Base-by-base conservation (phyloP, 2,797 vertebrate species). In the Myotis vivesi region DNA sequence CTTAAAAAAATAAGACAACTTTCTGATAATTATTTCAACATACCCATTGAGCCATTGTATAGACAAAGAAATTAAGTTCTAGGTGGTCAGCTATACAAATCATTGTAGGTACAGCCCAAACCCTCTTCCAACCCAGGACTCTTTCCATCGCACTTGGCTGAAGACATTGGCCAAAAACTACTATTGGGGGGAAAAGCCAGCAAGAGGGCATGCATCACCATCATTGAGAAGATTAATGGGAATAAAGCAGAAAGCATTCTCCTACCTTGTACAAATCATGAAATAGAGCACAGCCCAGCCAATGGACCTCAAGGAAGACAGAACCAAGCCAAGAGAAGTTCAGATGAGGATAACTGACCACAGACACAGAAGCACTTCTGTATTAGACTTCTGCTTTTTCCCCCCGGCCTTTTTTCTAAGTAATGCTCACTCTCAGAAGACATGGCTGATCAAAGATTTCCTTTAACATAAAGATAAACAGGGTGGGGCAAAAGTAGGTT, bases 341-440 rank as follows among this genome's bases (percentile, higher is more conserved):
- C 92, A 77, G 72, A 69, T n/a, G 33, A 75, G 79, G 77, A 80
- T 7, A 76, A 49, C 3, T 1, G 30, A 77, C 81, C 13, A 1
- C 10, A 73, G 59, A 23, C 69, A 82, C 23, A 75, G 85, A 80
- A 59, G 33, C 44, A 8, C 62, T 82, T 94, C 53, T 55, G 53
- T 38, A 30, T 75, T 22, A 69, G 46, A 72, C 19, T 59, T 86
- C 22, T 10, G 57, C 88, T 55, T 57, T 53, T 33, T 51, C 57
- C 46, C 33, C 33, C 57, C 64, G 79, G 55, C 46, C 20, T 55
- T 79, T 83, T 53, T 19, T 22, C 57, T 46, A 28, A 68, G 41
- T 69, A 41, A 87, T 23, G 13, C 4, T 93, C 69, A 41, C 53
- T 51, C 46, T 94, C 59, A 64, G 87, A 93, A 96, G 64, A 72